Evolutionary conservation across 2,113 vertebrate species (phyloP), one percentile per base, ranked within the genome.

Genomic region (Plotosus lineatus): DNA sequence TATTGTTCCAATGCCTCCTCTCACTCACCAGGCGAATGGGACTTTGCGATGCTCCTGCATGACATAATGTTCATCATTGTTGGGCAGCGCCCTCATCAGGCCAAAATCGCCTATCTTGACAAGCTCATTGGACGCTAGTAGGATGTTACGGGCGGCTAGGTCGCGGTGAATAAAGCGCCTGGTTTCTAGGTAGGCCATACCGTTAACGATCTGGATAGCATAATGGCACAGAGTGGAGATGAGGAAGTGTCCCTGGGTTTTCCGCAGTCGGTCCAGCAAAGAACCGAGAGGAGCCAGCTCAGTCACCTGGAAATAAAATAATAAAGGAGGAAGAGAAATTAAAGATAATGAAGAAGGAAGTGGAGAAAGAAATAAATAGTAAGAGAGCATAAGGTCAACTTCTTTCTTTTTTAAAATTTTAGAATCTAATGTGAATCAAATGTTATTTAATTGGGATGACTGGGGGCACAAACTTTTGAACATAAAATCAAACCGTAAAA

Each of bases 1-100:
- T 6, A 44, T 44, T 69, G 44, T 9, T n/a, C 14, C 40, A 46
- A 14, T 3, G 6, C 19, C 28, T 28, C 23, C 5, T 2, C 12
- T 46, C 12, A 31, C 94, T 93, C 88, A 99, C 98, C 98, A 99
- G 21, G 98, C 97, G 12, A 99, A 99, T 26, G 98, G 98, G 82
- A 99, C 96, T 85, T 98, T 99, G 88, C 97, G 97, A 68, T 98
- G 97, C 85, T 99, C 98, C 89, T 99, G 97, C 98, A 99, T 99
- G 83, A 99, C 92, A 0, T 99, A 99, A 66, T 97, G 97, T 88
- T 99, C 97, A 0, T 98, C 96, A 26, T 99, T 97, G 75, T 95
- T 95, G n/a, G 98, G 97, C 63, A 99, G 92, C 0, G 98, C 98
- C 71, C 98, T 92, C 98, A 99, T 99, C 78, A 99, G 91, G 33